Percentiles rank a stretch among this genome's conserved stretches.
Evolutionary conservation across 2,888 invertebrate genomes (phyloP).

Genomic region (Brenthis hecate): DNA sequence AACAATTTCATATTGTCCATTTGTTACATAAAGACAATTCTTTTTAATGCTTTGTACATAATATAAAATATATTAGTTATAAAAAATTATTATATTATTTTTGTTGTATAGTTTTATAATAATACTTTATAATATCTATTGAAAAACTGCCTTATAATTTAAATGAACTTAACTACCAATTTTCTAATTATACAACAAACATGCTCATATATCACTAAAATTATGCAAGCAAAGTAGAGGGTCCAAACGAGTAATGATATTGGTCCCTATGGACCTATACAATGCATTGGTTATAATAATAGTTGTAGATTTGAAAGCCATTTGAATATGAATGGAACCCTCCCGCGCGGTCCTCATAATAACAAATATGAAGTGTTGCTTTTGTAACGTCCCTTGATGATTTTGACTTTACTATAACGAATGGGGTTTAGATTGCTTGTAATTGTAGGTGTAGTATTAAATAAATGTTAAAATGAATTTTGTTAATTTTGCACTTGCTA

Average conservation of each 20-base stretch:
- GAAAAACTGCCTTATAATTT: too few species aligned
- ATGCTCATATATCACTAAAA: not conserved
- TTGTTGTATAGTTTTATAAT: too few species aligned
- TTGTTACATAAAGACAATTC: not conserved
- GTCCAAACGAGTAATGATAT: constrained; percentile 50
- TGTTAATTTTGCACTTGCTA: not conserved
- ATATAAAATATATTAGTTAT: too few species aligned
- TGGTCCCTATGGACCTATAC: constrained; percentile 77
- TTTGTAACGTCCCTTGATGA: constrained; percentile 71
- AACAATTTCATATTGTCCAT: not conserved
- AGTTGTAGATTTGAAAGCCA: constrained; percentile 81
- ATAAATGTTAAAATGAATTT: not conserved
- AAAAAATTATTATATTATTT: too few species aligned
- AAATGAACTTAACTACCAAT: not conserved
- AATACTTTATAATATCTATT: too few species aligned
- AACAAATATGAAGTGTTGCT: constrained; percentile 81
- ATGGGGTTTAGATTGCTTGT: constrained; percentile 63
- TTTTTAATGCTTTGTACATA: too few species aligned
- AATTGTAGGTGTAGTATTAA: constrained; percentile 62
- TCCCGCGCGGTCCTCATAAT: constrained; percentile 76
- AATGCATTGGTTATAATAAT: constrained; percentile 77
- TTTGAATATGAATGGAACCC: constrained; percentile 81
- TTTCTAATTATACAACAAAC: not conserved
- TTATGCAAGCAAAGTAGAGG: not conserved
- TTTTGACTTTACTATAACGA: constrained; percentile 73